phyloP scores from a whole-genome alignment of 2,113 vertebrate genomes.

The Dromaius novaehollandiae region DNA sequence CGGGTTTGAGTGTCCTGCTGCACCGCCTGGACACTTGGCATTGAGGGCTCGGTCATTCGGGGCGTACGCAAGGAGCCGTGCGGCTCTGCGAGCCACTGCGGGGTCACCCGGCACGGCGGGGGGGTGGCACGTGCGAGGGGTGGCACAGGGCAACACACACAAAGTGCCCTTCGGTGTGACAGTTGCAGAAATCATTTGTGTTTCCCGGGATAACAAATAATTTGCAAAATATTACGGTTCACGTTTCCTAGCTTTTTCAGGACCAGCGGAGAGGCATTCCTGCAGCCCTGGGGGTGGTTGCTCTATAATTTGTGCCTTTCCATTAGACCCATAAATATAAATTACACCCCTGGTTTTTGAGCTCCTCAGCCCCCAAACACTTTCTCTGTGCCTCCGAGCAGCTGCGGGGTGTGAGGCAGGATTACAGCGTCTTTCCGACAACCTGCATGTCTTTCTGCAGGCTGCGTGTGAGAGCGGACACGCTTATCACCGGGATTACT shows the following conservation, averaged over 20 bases:
- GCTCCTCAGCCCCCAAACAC: not conserved
- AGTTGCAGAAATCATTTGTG: not conserved
- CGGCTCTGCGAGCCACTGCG: not conserved
- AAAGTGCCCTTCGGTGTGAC: not conserved
- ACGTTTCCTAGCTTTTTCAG: not conserved
- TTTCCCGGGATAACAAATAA: not conserved
- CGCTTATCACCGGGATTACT: fast-evolving
- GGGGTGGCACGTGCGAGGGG: not conserved
- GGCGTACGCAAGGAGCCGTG: not conserved
- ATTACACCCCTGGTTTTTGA: not conserved
- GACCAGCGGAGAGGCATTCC: not conserved
- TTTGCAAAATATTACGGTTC: not conserved
- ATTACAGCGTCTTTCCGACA: not conserved
- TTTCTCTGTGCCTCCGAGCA: not conserved
- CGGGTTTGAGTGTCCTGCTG: not conserved
- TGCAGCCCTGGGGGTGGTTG: not conserved
- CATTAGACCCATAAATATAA: not conserved
- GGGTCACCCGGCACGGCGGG: not conserved
- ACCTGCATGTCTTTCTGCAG: not conserved
- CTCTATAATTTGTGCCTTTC: not conserved
- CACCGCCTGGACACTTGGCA: not conserved
- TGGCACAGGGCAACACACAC: not conserved
- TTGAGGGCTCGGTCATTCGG: not conserved
- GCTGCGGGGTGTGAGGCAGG: not conserved
- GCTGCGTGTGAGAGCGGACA: not conserved